Conservation (phyloP, 2,888 invertebrate genomes). For the Polydrusus cervinus region DNA sequence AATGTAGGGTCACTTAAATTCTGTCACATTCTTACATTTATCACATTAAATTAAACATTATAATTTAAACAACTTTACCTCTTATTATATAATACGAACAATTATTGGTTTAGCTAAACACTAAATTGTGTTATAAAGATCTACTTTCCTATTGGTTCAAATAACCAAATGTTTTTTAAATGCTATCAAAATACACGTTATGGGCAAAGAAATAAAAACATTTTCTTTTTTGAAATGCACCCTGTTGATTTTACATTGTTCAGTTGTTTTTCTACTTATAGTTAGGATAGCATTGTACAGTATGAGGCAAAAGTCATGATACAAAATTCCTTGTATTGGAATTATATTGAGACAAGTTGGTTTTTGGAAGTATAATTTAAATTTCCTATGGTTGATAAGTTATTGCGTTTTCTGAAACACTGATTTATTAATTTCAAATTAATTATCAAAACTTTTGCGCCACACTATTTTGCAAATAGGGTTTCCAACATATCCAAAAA, state of each 20-base stretch:
- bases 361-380: too few relatives aligned
- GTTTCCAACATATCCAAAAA: background rate
- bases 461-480: background rate
- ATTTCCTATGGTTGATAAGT: too few relatives aligned
- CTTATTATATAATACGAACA: slow-evolving; percentile 48
- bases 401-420: too few relatives aligned
- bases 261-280: background rate
- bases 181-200: background rate
- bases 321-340: background rate
- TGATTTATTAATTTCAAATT: too few relatives aligned
- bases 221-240: background rate
- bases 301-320: background rate
- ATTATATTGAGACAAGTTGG: too few relatives aligned
- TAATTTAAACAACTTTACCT: slow-evolving; percentile 50
- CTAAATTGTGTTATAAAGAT: slow-evolving; percentile 18
- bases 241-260: background rate
- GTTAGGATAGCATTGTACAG: background rate
- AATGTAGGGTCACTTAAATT: slow-evolving; percentile 21
- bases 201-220: too few relatives aligned
- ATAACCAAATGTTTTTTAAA: background rate
- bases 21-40: slow-evolving; percentile 29
- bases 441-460: background rate
- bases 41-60: slow-evolving; percentile 45
- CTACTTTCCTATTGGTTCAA: slow-evolving; percentile 8
- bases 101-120: slow-evolving; percentile 21